These are phyloP conservation scores for Alouatta palliata DNA, from an alignment of 2,113 vertebrate genomes.

Conservation along the genomic window DNA sequence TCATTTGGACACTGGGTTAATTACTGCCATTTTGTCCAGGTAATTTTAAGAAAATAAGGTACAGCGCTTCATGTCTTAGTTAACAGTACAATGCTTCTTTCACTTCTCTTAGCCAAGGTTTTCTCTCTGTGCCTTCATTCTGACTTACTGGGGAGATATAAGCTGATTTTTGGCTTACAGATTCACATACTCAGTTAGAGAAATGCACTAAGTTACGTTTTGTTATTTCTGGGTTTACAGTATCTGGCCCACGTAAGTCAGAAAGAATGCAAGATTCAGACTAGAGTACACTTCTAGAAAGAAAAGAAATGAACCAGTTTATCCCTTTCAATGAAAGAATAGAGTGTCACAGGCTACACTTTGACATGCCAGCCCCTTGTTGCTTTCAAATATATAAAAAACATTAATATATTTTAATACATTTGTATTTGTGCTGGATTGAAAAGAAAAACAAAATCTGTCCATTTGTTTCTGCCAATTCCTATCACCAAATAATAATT, in stretches of 20 bases:
- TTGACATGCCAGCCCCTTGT: not conserved
- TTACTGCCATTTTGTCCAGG: not conserved
- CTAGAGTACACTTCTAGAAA: not conserved
- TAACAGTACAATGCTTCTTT: not conserved
- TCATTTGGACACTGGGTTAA: not conserved
- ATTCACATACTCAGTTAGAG: not conserved
- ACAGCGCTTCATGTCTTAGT: not conserved
- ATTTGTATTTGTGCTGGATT: not conserved
- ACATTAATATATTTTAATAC: not conserved
- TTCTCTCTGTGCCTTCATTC: not conserved
- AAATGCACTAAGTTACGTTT: not conserved
- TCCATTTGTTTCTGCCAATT: not conserved
- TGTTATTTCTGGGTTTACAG: not conserved
- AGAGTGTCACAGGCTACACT: not conserved
- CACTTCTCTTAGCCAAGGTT: not conserved
- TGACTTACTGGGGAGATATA: not conserved
- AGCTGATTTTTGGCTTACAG: not conserved
- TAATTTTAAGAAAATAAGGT: not conserved
- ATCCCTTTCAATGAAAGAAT: not conserved
- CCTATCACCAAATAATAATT: not conserved
- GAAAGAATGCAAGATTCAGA: not conserved
- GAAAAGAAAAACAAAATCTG: not conserved
- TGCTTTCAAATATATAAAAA: not conserved
- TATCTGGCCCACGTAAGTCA: not conserved
- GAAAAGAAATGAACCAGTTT: not conserved